Percentiles rank a stretch among this genome's conserved stretches.
Conservation (phyloP, 2,888 invertebrate species). For the Pteria penguin region DNA sequence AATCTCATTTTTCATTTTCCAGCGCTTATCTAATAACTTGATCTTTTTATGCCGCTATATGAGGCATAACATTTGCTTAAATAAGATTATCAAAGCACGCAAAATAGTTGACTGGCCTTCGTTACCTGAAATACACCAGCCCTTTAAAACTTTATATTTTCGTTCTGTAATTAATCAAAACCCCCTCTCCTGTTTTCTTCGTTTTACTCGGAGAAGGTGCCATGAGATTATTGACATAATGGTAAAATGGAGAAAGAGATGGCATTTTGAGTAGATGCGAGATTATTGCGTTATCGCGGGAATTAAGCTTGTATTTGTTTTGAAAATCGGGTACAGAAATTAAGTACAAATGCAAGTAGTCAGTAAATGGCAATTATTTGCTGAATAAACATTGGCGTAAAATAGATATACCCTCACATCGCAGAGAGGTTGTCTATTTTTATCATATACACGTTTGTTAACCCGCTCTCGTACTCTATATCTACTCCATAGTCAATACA, state of each 20-base stretch:
- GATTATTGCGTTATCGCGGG: background rate
- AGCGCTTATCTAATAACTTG: constrained; percentile 12
- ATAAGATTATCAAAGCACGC: background rate
- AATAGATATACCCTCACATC: constrained; percentile 6
- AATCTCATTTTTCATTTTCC: constrained; percentile 4
- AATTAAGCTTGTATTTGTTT: background rate
- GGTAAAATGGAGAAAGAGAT: too few relatives aligned
- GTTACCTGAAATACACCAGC: background rate
- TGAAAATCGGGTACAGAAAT: constrained; percentile 5
- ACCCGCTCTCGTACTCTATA: too few relatives aligned
- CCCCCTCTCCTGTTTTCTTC: background rate
- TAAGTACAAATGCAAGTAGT: constrained; percentile 20
- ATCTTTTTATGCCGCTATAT: constrained; percentile 8
- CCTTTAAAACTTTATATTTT: background rate
- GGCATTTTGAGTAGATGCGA: background rate
- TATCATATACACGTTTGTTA: too few relatives aligned
- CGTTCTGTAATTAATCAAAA: background rate
- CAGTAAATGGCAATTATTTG: constrained; percentile 11
- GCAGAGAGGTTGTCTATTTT: constrained; percentile 2
- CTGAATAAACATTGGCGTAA: background rate
- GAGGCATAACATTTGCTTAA: constrained; percentile 11
- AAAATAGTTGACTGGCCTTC: background rate
- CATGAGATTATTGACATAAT: too few relatives aligned
- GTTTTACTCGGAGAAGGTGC: background rate
- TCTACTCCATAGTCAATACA: constrained; percentile 1